Percentiles rank a stretch among this genome's conserved stretches.
Evolutionary conservation across 2,888 invertebrate genomes (phyloP).

Genomic region (Hanleya hanleyi): DNA sequence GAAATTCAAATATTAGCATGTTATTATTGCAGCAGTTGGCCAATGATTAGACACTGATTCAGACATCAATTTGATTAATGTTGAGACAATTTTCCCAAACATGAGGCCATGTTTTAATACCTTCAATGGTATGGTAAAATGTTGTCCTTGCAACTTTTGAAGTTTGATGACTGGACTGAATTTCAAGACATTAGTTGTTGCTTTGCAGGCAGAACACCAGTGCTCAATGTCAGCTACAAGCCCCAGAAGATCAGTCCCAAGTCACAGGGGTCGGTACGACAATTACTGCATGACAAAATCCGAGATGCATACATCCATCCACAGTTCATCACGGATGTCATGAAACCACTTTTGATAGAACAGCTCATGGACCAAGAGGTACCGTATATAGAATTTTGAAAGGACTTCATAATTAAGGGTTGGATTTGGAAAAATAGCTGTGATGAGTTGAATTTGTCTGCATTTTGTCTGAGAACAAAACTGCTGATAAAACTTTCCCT

Average conservation of each 20-base stretch:
- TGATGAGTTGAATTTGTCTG: slow-evolving; percentile 9
- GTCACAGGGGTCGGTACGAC: slow-evolving; percentile 92
- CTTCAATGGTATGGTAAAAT: too few relatives aligned
- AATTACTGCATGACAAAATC: slow-evolving; percentile 96
- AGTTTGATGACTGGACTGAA: too few relatives aligned
- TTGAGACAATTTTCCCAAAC: not conserved
- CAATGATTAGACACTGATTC: not conserved
- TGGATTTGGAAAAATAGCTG: not conserved
- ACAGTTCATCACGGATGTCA: slow-evolving; percentile 97
- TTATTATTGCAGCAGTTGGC: not conserved
- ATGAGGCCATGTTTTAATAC: not conserved
- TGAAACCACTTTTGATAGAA: slow-evolving; percentile 98
- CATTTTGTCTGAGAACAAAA: slow-evolving; percentile 2
- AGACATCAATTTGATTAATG: not conserved
- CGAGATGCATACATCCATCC: slow-evolving; percentile 98
- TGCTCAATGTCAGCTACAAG: slow-evolving; percentile 98
- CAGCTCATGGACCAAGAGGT: slow-evolving; percentile 98
- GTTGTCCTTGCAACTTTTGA: too few relatives aligned
- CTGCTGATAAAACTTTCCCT: not conserved
- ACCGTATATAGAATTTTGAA: too few relatives aligned
- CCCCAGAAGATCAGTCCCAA: slow-evolving; percentile 99
- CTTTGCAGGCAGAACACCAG: slow-evolving; percentile 77
- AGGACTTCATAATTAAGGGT: too few relatives aligned
- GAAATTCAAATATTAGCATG: not conserved
- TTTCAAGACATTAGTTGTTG: not conserved